phyloP scores from a whole-genome alignment of 2,888 invertebrate species.

The Unio delphinus region DNA sequence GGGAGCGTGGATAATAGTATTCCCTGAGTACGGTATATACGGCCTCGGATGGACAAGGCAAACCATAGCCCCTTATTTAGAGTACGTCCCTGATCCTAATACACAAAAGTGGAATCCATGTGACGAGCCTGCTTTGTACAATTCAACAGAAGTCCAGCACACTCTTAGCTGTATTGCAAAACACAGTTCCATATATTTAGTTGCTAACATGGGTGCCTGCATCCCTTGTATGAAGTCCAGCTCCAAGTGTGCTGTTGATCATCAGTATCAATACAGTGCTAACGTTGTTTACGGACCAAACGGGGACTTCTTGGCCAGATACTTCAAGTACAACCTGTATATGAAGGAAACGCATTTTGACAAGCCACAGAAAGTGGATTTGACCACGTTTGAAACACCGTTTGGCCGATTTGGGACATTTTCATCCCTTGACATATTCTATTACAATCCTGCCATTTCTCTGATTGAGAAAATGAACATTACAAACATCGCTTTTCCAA shows the following conservation, averaged over 20 bases:
- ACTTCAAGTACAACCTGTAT: constrained; percentile 73
- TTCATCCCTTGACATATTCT: constrained; percentile 87
- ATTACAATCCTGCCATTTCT: constrained; percentile 79
- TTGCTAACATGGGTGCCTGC: constrained; percentile 11
- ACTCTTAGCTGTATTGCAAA: constrained; percentile 15
- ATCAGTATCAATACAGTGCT: constrained; percentile 19
- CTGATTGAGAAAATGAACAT: constrained; percentile 75
- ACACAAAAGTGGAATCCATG: constrained; percentile 37
- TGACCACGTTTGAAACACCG: constrained; percentile 44
- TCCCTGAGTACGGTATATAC: constrained; percentile 79
- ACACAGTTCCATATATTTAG: constrained; percentile 14
- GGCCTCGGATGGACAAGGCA: constrained; percentile 9
- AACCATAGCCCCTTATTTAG: constrained; percentile 12
- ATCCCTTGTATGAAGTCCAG: constrained; percentile 2
- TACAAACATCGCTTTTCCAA: constrained; percentile 79
- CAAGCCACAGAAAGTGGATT: constrained; percentile 36
- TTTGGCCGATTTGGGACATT: constrained; percentile 77
- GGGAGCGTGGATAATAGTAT: constrained; percentile 82
- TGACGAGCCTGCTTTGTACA: constrained; percentile 2
- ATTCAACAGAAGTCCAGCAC: constrained; percentile 7
- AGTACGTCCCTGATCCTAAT: constrained; percentile 11
- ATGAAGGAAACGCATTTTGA: constrained; percentile 71
- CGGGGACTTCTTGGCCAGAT: constrained; percentile 72
- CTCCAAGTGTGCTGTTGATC: constrained; percentile 16
- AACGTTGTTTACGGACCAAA: constrained; percentile 24